A percentile compares a stretch with the other conserved stretches of the same genome.
Conservation (phyloP, 2,113 vertebrate species). For the Desmodus rotundus region DNA sequence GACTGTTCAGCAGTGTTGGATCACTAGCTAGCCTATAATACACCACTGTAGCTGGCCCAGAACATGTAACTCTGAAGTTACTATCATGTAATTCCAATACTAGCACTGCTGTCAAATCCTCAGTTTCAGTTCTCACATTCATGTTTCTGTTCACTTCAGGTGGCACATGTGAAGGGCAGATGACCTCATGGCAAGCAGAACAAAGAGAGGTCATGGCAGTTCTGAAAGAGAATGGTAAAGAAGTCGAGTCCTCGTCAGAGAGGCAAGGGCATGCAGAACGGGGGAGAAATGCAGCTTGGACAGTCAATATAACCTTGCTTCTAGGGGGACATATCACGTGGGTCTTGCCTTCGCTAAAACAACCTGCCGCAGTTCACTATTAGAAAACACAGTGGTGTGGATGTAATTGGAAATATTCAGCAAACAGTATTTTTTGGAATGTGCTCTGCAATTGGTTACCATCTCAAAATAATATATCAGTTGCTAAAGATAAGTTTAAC, state of each 20-base stretch:
- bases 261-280: not conserved
- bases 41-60: not conserved
- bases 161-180: not conserved
- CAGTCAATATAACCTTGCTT: rapidly evolving
- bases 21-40: not conserved
- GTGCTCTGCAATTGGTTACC: not conserved
- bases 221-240: not conserved
- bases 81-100: not conserved
- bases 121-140: not conserved
- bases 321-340: not conserved
- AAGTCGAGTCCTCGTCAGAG: not conserved
- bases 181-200: not conserved
- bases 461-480: slow-evolving; percentile 2
- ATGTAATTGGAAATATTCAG: not conserved
- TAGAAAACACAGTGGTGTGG: not conserved
- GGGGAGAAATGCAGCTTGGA: not conserved
- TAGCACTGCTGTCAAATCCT: not conserved
- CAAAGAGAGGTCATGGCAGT: not conserved
- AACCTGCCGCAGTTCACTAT: not conserved
- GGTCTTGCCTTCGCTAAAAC: not conserved
- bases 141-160: not conserved
- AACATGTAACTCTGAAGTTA: not conserved
- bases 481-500: not conserved
- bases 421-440: not conserved
- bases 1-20: not conserved